A percentile compares a stretch with the other conserved stretches of the same genome.
Evolutionary conservation across 2,113 vertebrate genomes (phyloP).

Genomic region (Macrotis lagotis): DNA sequence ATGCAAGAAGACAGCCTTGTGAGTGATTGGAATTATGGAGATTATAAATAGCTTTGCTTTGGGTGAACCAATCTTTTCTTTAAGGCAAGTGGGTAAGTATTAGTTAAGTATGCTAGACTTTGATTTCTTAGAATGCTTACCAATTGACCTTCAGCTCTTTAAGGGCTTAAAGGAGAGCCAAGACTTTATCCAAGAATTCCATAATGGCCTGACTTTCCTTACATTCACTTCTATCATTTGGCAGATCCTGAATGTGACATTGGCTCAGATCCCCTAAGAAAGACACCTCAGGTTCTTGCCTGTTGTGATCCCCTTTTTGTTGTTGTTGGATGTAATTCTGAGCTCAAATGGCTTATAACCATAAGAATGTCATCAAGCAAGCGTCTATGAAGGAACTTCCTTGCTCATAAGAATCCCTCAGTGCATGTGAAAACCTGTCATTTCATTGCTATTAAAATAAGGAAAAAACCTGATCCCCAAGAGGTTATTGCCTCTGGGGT

Average conservation of each 20-base stretch:
- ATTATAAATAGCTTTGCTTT: constrained; percentile 98
- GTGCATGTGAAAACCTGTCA: background rate
- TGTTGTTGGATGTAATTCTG: background rate
- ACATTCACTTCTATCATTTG: constrained; percentile 86
- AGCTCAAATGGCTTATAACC: background rate
- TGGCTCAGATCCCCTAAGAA: constrained; percentile 54
- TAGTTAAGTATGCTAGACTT: constrained; percentile 89
- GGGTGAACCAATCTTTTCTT: constrained; percentile 97
- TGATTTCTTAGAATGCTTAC: constrained; percentile 88
- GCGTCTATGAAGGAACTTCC: background rate
- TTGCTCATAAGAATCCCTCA: background rate
- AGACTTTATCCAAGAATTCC: constrained; percentile 91
- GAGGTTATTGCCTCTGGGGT: background rate
- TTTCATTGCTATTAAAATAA: background rate
- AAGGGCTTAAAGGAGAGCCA: constrained; percentile 90
- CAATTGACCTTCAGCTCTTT: constrained; percentile 91
- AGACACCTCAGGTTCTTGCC: background rate
- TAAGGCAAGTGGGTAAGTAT: constrained; percentile 92
- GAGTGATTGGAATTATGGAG: constrained; percentile 92
- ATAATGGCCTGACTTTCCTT: constrained; percentile 89
- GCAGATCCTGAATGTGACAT: constrained; percentile 66
- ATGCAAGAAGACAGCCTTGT: constrained; percentile 92
- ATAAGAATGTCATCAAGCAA: background rate
- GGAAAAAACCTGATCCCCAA: background rate
- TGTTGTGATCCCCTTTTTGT: background rate